phyloP scores from a whole-genome alignment of 2,888 invertebrate genomes.

The Muscina levida region DNA sequence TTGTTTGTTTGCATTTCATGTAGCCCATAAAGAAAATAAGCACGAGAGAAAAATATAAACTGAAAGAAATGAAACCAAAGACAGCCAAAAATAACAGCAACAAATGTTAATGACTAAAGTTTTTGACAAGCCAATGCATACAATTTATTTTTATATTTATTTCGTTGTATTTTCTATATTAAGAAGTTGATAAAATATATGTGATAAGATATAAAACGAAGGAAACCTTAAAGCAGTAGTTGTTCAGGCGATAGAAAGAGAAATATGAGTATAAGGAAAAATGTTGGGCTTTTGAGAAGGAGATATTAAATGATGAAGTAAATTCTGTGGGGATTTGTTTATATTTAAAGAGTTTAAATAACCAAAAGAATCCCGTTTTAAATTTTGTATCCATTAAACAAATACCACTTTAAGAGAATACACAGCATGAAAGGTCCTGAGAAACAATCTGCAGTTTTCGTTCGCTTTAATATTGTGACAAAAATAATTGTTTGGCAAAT shows the following conservation, averaged over 20 bases:
- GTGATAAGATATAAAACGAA: neutral
- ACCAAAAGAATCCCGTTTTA: too few species aligned
- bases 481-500: too few species aligned
- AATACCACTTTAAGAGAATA: too few species aligned
- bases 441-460: too few species aligned
- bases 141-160: conserved; percentile 49
- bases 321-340: neutral
- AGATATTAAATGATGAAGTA: neutral
- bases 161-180: conserved; percentile 15
- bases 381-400: too few species aligned
- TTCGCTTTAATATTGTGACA: too few species aligned
- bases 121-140: conserved; percentile 50
- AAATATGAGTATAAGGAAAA: neutral
- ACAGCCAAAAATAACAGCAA: conserved; percentile 29
- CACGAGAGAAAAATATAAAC: neutral
- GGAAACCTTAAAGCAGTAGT: neutral
- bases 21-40: neutral
- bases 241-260: too few species aligned
- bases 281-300: neutral
- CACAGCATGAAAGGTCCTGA: too few species aligned
- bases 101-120: conserved; percentile 66
- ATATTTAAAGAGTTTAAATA: neutral
- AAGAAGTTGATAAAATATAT: neutral
- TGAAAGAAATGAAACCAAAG: neutral
- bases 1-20: conserved; percentile 19